Evolutionary conservation across 2,888 invertebrate genomes (phyloP).

Genomic region (Frankliniella intonsa): DNA sequence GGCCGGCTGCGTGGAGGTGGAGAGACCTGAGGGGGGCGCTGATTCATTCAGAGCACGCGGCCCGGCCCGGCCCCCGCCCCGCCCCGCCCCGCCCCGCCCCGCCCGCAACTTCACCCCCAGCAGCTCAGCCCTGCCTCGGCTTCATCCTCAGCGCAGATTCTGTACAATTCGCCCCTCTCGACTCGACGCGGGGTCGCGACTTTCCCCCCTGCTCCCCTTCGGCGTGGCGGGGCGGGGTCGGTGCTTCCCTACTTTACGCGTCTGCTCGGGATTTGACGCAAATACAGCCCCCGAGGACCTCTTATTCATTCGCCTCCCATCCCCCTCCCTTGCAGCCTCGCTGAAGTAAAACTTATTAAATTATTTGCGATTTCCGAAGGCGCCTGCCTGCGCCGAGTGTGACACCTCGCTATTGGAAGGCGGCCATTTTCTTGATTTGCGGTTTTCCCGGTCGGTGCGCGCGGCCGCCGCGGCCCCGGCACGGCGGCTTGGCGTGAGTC

Average conservation of each 20-base stretch:
- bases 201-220: neutral
- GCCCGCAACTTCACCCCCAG: neutral
- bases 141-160: neutral
- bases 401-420: neutral
- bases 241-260: neutral
- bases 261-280: slow-evolving; percentile 3
- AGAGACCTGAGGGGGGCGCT: neutral
- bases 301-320: neutral
- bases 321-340: neutral
- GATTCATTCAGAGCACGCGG: slow-evolving; percentile 21
- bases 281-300: neutral
- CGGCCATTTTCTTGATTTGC: slow-evolving; percentile 7
- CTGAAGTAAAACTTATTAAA: neutral
- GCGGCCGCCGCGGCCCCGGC: neutral
- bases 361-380: neutral
- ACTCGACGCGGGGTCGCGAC: neutral
- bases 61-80: neutral
- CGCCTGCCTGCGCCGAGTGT: neutral
- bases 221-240: neutral
- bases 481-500: neutral
- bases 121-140: neutral
- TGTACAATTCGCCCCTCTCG: neutral
- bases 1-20: neutral
- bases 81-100: neutral
- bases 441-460: neutral